These are phyloP conservation scores for Sebastes trivittatus DNA, from an alignment of 2,797 vertebrate genomes.

Conservation along the genomic window DNA sequence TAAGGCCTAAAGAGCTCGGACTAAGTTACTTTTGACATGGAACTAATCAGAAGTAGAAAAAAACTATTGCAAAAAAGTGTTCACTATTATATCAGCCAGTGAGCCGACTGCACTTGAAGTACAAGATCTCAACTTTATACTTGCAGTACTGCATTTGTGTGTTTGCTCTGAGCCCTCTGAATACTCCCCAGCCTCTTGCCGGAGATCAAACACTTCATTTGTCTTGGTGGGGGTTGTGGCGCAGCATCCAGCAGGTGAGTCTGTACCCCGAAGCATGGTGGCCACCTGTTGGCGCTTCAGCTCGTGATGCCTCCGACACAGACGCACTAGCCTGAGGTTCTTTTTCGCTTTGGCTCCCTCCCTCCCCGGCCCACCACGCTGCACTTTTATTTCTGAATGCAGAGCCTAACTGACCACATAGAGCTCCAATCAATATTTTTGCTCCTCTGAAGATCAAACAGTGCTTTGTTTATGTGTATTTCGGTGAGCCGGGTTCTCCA, in stretches of 20 bases:
- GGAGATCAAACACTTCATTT: slow-evolving; percentile 75
- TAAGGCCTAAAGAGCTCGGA: background rate
- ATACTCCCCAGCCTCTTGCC: slow-evolving; percentile 42
- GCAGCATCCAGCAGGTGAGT: slow-evolving; percentile 45
- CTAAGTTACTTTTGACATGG: background rate
- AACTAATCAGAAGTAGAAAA: background rate
- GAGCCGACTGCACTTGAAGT: slow-evolving; percentile 10
- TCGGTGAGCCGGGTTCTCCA: slow-evolving; percentile 33
- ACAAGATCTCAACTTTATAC: slow-evolving; percentile 27
- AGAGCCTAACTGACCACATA: slow-evolving; percentile 59
- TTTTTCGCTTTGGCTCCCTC: slow-evolving; percentile 38
- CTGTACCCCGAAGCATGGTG: slow-evolving; percentile 67
- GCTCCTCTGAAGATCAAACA: slow-evolving; percentile 73
- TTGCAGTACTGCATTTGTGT: slow-evolving; percentile 29
- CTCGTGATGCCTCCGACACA: slow-evolving; percentile 53
- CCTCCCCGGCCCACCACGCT: slow-evolving; percentile 19
- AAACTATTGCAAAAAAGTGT: slow-evolving; percentile 20
- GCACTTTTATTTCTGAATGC: slow-evolving; percentile 58
- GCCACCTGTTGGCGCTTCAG: slow-evolving; percentile 70
- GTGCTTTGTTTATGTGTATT: slow-evolving; percentile 63
- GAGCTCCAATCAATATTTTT: slow-evolving; percentile 72
- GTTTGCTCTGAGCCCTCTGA: slow-evolving; percentile 54
- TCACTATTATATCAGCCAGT: background rate
- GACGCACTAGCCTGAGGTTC: slow-evolving; percentile 60
- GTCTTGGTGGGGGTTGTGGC: slow-evolving; percentile 62